A percentile compares a stretch with the other conserved stretches of the same genome.
Conservation (phyloP, 2,888 invertebrate species). For the Oxystoma pomonae region DNA sequence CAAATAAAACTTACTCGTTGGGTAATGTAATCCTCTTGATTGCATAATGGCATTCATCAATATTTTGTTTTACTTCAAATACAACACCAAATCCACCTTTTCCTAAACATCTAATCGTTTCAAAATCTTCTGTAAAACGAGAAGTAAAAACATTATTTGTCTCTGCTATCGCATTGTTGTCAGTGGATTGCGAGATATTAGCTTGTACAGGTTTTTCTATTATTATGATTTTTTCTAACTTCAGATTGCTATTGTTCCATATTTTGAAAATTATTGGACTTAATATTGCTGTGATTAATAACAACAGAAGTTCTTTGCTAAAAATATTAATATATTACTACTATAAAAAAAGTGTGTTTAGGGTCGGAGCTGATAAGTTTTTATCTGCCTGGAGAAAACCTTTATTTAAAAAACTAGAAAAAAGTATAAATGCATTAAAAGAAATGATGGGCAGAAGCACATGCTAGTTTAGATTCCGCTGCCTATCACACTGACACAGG, state of each 20-base stretch:
- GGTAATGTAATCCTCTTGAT: slow-evolving; percentile 91
- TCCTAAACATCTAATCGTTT: slow-evolving; percentile 74
- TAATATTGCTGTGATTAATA: slow-evolving; percentile 24
- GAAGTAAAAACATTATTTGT: slow-evolving; percentile 45
- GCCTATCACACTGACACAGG: too few species aligned
- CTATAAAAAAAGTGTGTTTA: not conserved
- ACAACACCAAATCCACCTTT: slow-evolving; percentile 96
- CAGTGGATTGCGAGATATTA: slow-evolving; percentile 10
- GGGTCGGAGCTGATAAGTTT: too few species aligned
- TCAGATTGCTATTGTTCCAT: slow-evolving; percentile 22
- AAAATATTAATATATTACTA: slow-evolving; percentile 7
- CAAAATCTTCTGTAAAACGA: slow-evolving; percentile 83
- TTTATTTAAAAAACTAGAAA: too few species aligned
- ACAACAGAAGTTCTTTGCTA: slow-evolving; percentile 26
- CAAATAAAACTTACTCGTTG: slow-evolving; percentile 58
- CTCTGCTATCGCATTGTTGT: slow-evolving; percentile 6
- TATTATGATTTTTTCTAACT: slow-evolving; percentile 29
- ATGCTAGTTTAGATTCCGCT: too few species aligned
- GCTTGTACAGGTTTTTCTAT: slow-evolving; percentile 32
- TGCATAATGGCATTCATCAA: slow-evolving; percentile 92
- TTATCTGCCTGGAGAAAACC: too few species aligned
- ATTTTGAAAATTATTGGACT: slow-evolving; percentile 24
- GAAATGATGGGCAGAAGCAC: too few species aligned
- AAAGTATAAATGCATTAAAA: too few species aligned
- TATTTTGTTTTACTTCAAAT: slow-evolving; percentile 89